Evolutionary conservation across 2,888 invertebrate species (phyloP).

Genomic region (Busseola fusca): DNA sequence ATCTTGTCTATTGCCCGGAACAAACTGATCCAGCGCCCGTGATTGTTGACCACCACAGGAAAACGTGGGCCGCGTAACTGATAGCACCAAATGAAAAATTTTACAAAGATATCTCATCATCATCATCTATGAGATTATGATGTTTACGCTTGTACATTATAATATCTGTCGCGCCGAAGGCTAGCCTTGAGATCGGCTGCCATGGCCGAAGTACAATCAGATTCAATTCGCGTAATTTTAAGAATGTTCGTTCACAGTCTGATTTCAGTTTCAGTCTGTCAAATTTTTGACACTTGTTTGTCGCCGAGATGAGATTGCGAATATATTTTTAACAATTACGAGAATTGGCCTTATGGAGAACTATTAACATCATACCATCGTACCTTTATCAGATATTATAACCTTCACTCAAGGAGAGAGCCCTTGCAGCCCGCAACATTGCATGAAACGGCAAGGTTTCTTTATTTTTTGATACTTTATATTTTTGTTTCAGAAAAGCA

Average conservation of each 20-base stretch:
- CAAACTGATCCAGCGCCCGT: not conserved
- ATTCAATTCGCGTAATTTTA: too few relatives aligned
- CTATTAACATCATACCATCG: not conserved
- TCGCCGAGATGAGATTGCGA: too few relatives aligned
- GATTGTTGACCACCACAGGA: not conserved
- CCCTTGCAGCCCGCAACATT: not conserved
- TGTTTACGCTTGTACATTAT: not conserved
- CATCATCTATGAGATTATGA: not conserved
- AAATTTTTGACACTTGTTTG: too few relatives aligned
- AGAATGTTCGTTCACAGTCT: too few relatives aligned
- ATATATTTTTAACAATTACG: too few relatives aligned
- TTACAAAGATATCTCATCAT: not conserved
- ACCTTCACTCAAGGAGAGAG: not conserved
- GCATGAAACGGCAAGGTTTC: not conserved
- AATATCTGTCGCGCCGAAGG: not conserved
- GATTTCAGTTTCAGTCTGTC: too few relatives aligned
- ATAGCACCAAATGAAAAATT: too few relatives aligned
- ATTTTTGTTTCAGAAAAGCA: constrained; percentile 58
- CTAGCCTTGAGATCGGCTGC: too few relatives aligned
- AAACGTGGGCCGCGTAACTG: too few relatives aligned
- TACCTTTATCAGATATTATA: not conserved
- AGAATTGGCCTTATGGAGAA: not conserved
- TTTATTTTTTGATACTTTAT: not conserved
- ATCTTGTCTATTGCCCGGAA: not conserved
- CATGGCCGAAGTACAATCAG: too few relatives aligned